Evolutionary conservation across 2,113 vertebrate species (phyloP), one percentile per base, ranked within the genome.

Genomic region (Lepisosteus osseus): DNA sequence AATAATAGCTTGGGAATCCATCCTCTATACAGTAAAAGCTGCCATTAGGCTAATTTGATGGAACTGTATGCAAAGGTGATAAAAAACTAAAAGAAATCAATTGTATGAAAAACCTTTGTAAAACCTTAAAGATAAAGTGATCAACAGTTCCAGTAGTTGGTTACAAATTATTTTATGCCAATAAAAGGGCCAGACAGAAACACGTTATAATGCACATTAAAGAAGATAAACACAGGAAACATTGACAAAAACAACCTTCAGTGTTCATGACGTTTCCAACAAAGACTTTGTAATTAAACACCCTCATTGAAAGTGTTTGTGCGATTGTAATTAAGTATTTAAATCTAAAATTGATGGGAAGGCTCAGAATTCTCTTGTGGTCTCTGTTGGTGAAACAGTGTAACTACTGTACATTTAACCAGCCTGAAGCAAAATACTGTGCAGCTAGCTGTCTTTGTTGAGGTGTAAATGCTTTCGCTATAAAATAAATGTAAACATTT

Each of bases 271-370:
- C 5, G 47, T 51, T 2, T 51, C 5, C 47, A 51, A 2, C 47
- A 51, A 51, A 51, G 47, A 51, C 64, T 42, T 66, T 8, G 45
- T 66, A 13, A 66, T 66, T 66, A 42, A 66, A 66, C 45, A 66
- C 14, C 64, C 41, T 8, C 3, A 3, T 42, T 15, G 42, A 66
- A 66, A 66, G 45, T n/a, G 64, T 42, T 66, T 66, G 45, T 66
- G 42, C 15, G 64, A 41, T 66, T 13, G 45, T 66, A 45, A 66
- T 66, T 3, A 6, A 47, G 45, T 66, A 66, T 66, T 66, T 66
- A 66, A 66, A 66, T 66, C 14, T 66, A n/a, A 66, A 66, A 66
- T 42, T 44, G 41, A 66, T 66, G 42, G 64, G 42, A 47, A 6
- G 64, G 11, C 13, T 66, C 41, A 45, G 64, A 44, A 66, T 66